These are phyloP conservation scores for Rhinogobio ventralis DNA, from an alignment of 2,797 vertebrate species.

Conservation along the genomic window DNA sequence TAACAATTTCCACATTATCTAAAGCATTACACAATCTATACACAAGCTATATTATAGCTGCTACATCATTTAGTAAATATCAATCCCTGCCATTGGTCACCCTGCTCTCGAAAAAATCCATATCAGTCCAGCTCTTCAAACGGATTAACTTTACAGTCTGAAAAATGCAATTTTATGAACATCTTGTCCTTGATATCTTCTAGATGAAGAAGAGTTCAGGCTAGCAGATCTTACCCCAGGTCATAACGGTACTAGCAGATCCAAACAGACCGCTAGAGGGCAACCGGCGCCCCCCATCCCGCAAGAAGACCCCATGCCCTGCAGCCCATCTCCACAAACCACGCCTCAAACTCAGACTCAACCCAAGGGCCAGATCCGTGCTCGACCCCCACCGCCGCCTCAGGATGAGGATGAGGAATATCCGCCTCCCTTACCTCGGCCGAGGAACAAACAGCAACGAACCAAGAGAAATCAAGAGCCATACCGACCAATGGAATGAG, in stretches of 20 bases:
- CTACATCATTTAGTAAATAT: neutral
- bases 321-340: neutral
- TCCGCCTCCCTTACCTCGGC: slow-evolving; percentile 75
- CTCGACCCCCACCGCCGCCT: slow-evolving; percentile 46
- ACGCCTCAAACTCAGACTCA: neutral
- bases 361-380: slow-evolving; percentile 30
- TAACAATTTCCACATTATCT: too few species aligned
- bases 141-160: neutral
- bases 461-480: neutral
- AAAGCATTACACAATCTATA: neutral
- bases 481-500: slow-evolving; percentile 41
- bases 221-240: neutral
- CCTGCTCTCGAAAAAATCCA: neutral
- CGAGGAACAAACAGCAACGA: slow-evolving; percentile 67
- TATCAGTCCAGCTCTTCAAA: neutral
- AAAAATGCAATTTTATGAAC: neutral
- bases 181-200: neutral
- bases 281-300: slow-evolving; percentile 57
- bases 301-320: neutral
- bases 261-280: slow-evolving; percentile 55
- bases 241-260: neutral
- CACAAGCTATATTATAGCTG: neutral
- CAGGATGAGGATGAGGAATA: slow-evolving; percentile 43
- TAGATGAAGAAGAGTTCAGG: slow-evolving; percentile 55
- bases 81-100: neutral